Evolutionary conservation across 2,113 vertebrate genomes (phyloP).

Genomic region (Rousettus leschenaultii): DNA sequence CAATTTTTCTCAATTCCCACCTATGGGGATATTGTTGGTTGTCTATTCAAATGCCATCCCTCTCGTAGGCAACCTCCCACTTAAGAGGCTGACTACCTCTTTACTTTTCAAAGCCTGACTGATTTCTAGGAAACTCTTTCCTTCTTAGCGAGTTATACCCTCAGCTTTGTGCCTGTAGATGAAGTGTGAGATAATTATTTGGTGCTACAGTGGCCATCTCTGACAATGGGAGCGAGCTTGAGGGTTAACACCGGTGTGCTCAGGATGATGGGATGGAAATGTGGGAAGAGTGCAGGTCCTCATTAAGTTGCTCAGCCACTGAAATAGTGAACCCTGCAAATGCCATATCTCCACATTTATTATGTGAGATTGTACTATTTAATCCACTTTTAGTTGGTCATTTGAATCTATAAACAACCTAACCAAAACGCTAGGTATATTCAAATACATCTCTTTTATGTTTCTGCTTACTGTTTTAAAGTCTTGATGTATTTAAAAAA

Average conservation of each 20-base stretch:
- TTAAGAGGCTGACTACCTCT: neutral
- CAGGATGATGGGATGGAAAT: neutral
- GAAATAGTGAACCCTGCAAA: neutral
- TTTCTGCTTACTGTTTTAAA: conserved; percentile 26
- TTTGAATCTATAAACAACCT: neutral
- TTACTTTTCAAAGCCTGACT: neutral
- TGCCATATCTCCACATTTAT: neutral
- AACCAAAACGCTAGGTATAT: neutral
- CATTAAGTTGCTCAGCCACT: neutral
- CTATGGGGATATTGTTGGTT: neutral
- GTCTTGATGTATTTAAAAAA: neutral
- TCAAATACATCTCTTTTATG: neutral
- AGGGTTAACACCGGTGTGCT: neutral
- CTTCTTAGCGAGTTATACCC: neutral
- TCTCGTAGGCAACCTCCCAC: neutral
- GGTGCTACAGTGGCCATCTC: neutral
- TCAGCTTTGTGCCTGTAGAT: neutral
- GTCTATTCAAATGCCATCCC: neutral
- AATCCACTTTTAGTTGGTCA: neutral
- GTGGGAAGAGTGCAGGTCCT: neutral
- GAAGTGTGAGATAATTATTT: neutral
- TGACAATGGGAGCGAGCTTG: neutral
- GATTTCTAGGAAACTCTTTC: neutral
- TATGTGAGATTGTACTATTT: neutral
- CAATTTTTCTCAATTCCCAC: neutral